phyloP scores from a whole-genome alignment of 2,888 invertebrate species.

The Leucania comma region DNA sequence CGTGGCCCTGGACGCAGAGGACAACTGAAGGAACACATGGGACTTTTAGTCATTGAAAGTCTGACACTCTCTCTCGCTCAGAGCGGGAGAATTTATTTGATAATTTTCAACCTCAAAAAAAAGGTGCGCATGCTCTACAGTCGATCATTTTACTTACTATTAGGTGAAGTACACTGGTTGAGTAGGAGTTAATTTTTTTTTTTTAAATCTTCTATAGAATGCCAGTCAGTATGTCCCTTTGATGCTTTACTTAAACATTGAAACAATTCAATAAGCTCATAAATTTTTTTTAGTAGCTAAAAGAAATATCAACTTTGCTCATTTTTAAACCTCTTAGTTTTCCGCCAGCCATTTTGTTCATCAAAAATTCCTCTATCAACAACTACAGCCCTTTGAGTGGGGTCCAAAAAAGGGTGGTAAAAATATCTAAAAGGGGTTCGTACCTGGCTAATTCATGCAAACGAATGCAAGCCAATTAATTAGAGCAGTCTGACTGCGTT shows the following conservation, averaged over 20 bases:
- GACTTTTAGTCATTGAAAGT: too few species aligned
- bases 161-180: not conserved
- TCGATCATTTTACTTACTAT: not conserved
- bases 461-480: slow-evolving; percentile 90
- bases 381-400: slow-evolving; percentile 55
- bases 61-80: too few species aligned
- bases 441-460: slow-evolving; percentile 90
- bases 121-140: too few species aligned
- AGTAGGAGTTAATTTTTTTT: not conserved
- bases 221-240: not conserved
- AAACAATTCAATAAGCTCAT: not conserved
- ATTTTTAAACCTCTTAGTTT: slow-evolving; percentile 29
- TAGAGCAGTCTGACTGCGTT: slow-evolving; percentile 83
- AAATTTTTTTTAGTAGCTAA: too few species aligned
- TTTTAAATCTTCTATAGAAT: not conserved
- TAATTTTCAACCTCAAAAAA: too few species aligned
- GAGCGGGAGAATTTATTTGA: too few species aligned
- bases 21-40: too few species aligned
- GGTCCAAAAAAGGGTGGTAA: slow-evolving; percentile 63
- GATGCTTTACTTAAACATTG: too few species aligned
- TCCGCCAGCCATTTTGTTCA: slow-evolving; percentile 26
- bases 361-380: slow-evolving; percentile 62
- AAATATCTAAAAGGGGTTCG: slow-evolving; percentile 69
- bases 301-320: too few species aligned
- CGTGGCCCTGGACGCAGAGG: too few species aligned